Conservation (phyloP, 2,113 vertebrate species). For the Lipotes vexillifer region DNA sequence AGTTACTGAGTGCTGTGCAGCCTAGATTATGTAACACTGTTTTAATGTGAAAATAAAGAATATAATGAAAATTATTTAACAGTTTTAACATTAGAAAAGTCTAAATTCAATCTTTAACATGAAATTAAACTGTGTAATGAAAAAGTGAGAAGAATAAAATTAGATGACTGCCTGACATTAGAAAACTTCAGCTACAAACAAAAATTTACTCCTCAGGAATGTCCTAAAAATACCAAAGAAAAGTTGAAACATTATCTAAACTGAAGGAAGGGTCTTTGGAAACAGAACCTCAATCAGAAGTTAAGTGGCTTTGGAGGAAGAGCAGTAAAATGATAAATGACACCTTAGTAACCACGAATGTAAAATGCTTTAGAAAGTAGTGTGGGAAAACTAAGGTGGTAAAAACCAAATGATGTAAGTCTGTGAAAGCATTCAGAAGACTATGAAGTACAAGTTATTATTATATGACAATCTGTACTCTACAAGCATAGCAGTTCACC, state of each 20-base stretch:
- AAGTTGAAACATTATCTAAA: not conserved
- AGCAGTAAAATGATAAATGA: not conserved
- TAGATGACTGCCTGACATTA: not conserved
- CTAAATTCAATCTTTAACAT: not conserved
- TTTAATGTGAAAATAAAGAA: conserved; percentile 6
- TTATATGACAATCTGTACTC: conserved; percentile 58
- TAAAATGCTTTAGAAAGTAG: not conserved
- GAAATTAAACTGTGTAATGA: conserved; percentile 8
- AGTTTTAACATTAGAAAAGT: not conserved
- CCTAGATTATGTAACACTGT: not conserved
- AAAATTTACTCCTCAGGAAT: not conserved
- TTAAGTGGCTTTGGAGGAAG: not conserved
- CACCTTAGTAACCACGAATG: conserved; percentile 10
- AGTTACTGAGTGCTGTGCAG: not conserved
- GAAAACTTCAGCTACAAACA: not conserved
- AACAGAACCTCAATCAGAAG: not conserved
- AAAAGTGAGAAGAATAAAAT: not conserved
- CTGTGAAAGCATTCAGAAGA: conserved; percentile 34
- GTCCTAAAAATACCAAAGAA: not conserved
- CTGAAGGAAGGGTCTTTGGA: not conserved
- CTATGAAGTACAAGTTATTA: conserved; percentile 60
- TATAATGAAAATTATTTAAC: not conserved
- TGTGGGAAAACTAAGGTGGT: not conserved
- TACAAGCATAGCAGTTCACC: conserved; percentile 31
- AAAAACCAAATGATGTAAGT: conserved; percentile 32